Evolutionary conservation across 2,888 invertebrate species (phyloP).

Genomic region (Xestia ashworthii): DNA sequence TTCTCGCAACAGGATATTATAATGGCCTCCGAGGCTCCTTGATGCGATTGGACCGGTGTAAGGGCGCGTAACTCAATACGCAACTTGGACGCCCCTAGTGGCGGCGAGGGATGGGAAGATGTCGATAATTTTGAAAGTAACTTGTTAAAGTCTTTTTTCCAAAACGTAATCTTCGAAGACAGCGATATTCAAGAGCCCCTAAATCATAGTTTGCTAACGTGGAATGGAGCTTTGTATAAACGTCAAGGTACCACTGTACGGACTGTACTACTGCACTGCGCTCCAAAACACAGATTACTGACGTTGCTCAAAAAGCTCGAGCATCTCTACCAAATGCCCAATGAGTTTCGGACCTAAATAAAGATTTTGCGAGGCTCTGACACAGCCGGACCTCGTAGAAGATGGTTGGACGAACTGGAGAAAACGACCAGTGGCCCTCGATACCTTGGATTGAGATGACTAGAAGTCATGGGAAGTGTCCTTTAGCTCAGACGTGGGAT

Average conservation of each 20-base stretch:
- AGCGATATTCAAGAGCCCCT: background rate
- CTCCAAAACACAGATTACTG: background rate
- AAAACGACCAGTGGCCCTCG: too few relatives aligned
- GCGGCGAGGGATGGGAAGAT: slow-evolving; percentile 65
- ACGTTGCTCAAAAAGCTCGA: background rate
- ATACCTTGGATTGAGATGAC: too few relatives aligned
- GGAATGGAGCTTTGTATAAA: background rate
- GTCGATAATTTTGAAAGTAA: slow-evolving; percentile 7
- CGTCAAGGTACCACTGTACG: too few relatives aligned
- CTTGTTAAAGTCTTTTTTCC: background rate
- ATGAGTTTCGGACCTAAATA: background rate
- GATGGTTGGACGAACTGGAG: background rate
- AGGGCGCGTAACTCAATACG: slow-evolving; percentile 88
- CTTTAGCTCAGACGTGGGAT: too few relatives aligned
- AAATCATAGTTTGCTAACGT: background rate
- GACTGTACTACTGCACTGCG: background rate
- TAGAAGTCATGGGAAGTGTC: too few relatives aligned
- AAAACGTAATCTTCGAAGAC: too few relatives aligned
- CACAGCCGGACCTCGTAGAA: background rate
- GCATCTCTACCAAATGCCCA: background rate
- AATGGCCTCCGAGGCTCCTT: slow-evolving; percentile 76
- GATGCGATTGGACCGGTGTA: slow-evolving; percentile 84
- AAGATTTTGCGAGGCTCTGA: background rate
- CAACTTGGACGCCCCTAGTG: slow-evolving; percentile 85
- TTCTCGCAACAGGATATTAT: slow-evolving; percentile 82